Evolutionary conservation across 1,140 invertebrate species (phyloP), one percentile per base, ranked within the genome.

Genomic region (Aradophagus sp.): DNA sequence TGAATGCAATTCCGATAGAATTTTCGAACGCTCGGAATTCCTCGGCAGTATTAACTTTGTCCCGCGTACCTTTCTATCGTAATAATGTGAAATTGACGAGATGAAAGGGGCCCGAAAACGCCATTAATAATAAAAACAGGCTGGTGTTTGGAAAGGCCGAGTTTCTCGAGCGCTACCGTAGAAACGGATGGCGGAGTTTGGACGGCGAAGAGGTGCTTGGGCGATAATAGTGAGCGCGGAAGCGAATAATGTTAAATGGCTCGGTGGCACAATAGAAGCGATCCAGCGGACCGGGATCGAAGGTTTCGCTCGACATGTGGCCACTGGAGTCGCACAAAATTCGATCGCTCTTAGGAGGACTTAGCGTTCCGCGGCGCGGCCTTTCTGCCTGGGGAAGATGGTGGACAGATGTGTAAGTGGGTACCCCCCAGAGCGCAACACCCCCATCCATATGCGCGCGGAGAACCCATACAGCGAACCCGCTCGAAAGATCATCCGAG

Each of bases 381-480:
- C 63, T 75, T 79, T 77, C 65, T 75, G 23, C 70, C 59, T n/a
- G 27, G 77, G 81, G 79, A 82, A 81, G 79, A 77, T 81, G 80
- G 77, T 75, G 82, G 80, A 84, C 82, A 85, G 83, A 84, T 85
- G 83, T 74, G 76, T 82, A 82, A 84, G 81, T 81, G 82, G 78
- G 53, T 66, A 71, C 74, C 74, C 75, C 76, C 75, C 65, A 68
- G 20, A 36, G 70, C 27, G 74, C 71, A 53, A 77, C 74, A 76
- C 74, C 75, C 77, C 66, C 72, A 72, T 73, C 55, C 62, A 70
- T 69, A 69, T 73, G 73, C 69, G 65, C 66, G 62, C 47, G 19
- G 41, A 27, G 36, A 65, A 44, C 53, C 59, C 41, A 73, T 65
- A 65, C 20, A 67, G 39, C 44, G 17, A 19, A 32, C 50, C 55